These are phyloP conservation scores for Yponomeuta malinellus DNA, from an alignment of 2,888 invertebrate species.

Conservation along the genomic window DNA sequence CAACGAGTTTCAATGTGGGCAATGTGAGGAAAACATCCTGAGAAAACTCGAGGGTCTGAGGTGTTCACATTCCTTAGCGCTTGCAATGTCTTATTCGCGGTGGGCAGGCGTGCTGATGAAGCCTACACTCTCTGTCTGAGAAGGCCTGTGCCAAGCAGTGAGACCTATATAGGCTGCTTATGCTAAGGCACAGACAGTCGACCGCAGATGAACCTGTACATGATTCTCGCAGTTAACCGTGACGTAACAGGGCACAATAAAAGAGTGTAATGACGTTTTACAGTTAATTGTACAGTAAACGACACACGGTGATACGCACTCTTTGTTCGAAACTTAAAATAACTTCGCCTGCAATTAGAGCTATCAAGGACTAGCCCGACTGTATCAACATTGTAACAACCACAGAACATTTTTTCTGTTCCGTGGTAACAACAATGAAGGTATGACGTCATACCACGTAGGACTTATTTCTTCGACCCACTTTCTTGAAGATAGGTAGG, in stretches of 20 bases:
- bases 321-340: background rate
- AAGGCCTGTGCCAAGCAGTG: background rate
- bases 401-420: no score
- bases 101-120: background rate
- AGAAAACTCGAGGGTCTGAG: no score
- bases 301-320: background rate
- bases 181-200: no score
- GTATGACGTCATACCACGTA: conserved; percentile 8
- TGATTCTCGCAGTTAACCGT: no score
- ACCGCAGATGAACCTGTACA: no score
- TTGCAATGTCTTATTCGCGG: background rate
- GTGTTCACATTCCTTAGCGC: no score
- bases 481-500: conserved; percentile 36
- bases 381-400: background rate
- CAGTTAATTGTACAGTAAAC: background rate
- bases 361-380: background rate
- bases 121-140: background rate
- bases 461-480: conserved; percentile 58
- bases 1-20: no score
- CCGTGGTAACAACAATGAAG: conserved; percentile 1
- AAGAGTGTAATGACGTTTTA: background rate
- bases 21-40: no score
- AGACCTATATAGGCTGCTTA: no score
- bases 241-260: no score
- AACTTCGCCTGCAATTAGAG: background rate